A percentile compares a stretch with the other conserved stretches of the same genome.
Evolutionary conservation across 2,888 invertebrate species (phyloP).

Genomic region (Siphonodentalium dalli): DNA sequence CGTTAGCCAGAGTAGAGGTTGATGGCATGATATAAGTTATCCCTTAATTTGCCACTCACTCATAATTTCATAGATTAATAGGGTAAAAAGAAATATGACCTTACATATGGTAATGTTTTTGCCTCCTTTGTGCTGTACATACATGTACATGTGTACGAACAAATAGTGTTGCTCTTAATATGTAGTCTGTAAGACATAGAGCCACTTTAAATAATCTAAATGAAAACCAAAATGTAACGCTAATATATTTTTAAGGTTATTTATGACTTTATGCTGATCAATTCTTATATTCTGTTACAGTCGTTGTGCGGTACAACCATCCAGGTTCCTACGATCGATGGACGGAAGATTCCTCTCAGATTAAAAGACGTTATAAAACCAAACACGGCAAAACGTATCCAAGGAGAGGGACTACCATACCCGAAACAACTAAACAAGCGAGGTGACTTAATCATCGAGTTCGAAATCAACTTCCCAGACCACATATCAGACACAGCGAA

Average conservation of each 20-base stretch:
- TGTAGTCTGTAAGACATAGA: too few relatives aligned
- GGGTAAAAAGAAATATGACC: too few relatives aligned
- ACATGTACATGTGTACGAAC: too few relatives aligned
- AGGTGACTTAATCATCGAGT: slow-evolving; percentile 91
- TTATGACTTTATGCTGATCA: background rate
- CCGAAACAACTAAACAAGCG: slow-evolving; percentile 90
- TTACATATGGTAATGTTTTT: too few relatives aligned
- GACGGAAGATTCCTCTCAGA: slow-evolving; percentile 75
- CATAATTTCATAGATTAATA: too few relatives aligned
- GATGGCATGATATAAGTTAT: too few relatives aligned
- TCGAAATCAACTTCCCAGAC: slow-evolving; percentile 90
- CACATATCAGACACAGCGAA: slow-evolving; percentile 74
- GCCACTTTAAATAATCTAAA: too few relatives aligned
- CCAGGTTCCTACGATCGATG: slow-evolving; percentile 86
- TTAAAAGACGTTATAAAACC: slow-evolving; percentile 77
- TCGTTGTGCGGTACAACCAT: slow-evolving; percentile 89
- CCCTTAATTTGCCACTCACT: too few relatives aligned
- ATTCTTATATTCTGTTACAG: slow-evolving; percentile 69
- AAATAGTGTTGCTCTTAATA: too few relatives aligned
- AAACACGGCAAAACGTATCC: slow-evolving; percentile 85
- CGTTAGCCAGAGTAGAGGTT: too few relatives aligned
- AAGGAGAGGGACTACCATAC: slow-evolving; percentile 88
- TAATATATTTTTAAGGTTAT: background rate
- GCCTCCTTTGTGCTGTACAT: too few relatives aligned
- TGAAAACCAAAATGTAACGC: too few relatives aligned